These are phyloP conservation scores for Caenorhabditis angaria DNA, from an alignment of 2,888 invertebrate genomes.

Conservation along the genomic window DNA sequence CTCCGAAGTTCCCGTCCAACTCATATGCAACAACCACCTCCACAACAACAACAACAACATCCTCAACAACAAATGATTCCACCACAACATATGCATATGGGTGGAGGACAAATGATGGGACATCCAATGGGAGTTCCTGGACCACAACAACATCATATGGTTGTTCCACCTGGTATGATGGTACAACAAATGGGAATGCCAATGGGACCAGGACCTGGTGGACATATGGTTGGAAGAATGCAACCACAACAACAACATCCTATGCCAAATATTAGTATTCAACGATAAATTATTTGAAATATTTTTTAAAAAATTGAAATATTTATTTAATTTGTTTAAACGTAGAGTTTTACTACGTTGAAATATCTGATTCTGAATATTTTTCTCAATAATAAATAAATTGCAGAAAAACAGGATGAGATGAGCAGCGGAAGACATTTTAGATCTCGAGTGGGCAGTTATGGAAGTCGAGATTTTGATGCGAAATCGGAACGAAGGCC, in stretches of 20 bases:
- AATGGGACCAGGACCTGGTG: not conserved
- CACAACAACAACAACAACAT: not conserved
- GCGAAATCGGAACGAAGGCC: constrained; percentile 7
- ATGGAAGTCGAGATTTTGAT: constrained; percentile 1
- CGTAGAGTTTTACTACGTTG: not conserved
- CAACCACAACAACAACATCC: constrained; percentile 17
- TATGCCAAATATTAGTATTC: constrained; percentile 35
- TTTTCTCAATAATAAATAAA: not conserved
- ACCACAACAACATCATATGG: constrained; percentile 26
- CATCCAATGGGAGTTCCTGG: too few relatives aligned
- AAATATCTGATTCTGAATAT: not conserved
- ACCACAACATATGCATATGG: not conserved
- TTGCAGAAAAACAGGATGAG: too few relatives aligned
- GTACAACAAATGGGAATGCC: not conserved
- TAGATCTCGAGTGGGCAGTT: constrained; percentile 25
- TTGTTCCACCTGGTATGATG: constrained; percentile 34
- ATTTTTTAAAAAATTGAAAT: not conserved
- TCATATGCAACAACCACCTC: constrained; percentile 9
- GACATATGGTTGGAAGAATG: constrained; percentile 28
- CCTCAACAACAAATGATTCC: constrained; percentile 5
- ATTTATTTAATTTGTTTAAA: not conserved
- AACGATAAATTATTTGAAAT: constrained; percentile 9
- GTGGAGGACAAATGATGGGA: constrained; percentile 3
- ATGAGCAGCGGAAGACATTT: too few relatives aligned
- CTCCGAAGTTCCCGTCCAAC: constrained; percentile 27